Conservation (phyloP, 1,140 invertebrate genomes). For the Drosophila lacertosa region DNA sequence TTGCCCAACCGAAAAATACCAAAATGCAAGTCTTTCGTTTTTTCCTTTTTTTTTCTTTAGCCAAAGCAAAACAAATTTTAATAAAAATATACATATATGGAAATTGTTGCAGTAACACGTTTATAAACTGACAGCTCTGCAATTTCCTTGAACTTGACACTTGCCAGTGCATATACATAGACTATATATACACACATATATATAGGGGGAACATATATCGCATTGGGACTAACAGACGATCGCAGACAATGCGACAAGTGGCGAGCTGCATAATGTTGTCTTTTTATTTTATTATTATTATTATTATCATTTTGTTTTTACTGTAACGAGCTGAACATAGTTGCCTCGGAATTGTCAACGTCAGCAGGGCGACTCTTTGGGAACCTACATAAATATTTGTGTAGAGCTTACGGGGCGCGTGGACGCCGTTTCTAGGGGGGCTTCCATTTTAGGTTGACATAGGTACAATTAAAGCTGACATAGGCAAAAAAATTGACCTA, state of each 20-base stretch:
- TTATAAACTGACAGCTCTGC: conserved; percentile 68
- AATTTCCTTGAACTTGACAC: conserved; percentile 82
- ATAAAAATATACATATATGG: no score
- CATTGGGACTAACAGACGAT: conserved; percentile 20
- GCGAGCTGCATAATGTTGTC: conserved; percentile 3
- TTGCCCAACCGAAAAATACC: conserved; percentile 36
- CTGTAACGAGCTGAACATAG: conserved; percentile 3
- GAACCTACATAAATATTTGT: conserved; percentile 22
- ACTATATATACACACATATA: conserved; percentile 32
- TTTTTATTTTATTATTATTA: conserved; percentile 12
- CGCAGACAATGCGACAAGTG: conserved; percentile 23
- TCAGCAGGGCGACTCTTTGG: conserved; percentile 34
- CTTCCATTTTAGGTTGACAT: no score
- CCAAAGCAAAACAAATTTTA: conserved; percentile 8
- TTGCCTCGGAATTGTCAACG: conserved; percentile 27
- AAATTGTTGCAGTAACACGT: conserved; percentile 35
- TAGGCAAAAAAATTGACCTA: no score
- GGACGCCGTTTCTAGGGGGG: no score
- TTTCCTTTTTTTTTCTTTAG: conserved; percentile 1
- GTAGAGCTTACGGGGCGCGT: no score
- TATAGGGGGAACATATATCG: conserved; percentile 36
- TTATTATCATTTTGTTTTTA: no score
- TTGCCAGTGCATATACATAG: conserved; percentile 38
- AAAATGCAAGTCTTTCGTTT: conserved; percentile 19
- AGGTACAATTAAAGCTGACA: no score